These are phyloP conservation scores for Ooceraea biroi DNA, from an alignment of 1,140 invertebrate genomes.

Conservation along the genomic window DNA sequence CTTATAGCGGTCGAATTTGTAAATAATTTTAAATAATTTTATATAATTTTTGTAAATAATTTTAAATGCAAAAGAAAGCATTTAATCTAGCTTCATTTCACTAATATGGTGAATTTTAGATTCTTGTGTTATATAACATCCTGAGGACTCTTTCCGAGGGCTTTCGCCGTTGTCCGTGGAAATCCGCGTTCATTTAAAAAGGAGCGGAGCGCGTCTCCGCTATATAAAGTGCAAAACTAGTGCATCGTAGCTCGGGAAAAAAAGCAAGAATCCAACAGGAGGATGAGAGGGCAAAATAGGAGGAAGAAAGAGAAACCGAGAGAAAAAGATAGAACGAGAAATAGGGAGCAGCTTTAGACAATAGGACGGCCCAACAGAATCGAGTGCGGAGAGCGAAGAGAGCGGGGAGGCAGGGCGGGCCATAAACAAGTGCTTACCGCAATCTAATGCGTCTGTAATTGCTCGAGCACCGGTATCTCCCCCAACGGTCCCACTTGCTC, in stretches of 20 bases:
- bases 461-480: constrained; percentile 85
- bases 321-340: constrained; percentile 17
- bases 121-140: not conserved
- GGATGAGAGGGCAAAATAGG: not conserved
- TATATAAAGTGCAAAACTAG: constrained; percentile 59
- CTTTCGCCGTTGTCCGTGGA: not conserved
- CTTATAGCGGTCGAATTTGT: too few species aligned
- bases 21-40: too few species aligned
- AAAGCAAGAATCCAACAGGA: not conserved
- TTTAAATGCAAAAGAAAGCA: not conserved
- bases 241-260: constrained; percentile 40
- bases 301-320: not conserved
- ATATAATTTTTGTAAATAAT: not conserved
- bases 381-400: constrained; percentile 66
- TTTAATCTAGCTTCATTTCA: not conserved
- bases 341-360: constrained; percentile 51
- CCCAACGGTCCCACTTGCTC: constrained; percentile 84
- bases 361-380: constrained; percentile 58
- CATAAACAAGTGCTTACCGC: constrained; percentile 87
- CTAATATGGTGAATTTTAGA: not conserved
- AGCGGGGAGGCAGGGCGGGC: constrained; percentile 70
- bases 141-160: not conserved
- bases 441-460: constrained; percentile 87
- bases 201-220: constrained; percentile 12
- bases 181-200: constrained; percentile 26